Percentiles rank a stretch among this genome's conserved stretches.
Conservation (phyloP, 2,113 vertebrate genomes). For the Trogon melanurus region DNA sequence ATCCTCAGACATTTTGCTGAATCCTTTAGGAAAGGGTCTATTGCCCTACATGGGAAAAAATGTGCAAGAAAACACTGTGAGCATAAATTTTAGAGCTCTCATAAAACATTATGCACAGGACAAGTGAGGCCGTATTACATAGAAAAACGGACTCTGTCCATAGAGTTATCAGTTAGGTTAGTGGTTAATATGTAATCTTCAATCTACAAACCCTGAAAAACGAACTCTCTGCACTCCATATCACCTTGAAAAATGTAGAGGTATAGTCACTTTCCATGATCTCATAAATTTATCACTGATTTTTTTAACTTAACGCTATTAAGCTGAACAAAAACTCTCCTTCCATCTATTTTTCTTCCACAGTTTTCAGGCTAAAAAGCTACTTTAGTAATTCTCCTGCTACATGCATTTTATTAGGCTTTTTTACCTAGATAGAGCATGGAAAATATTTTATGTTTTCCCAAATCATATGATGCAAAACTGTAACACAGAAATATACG, state of each 20-base stretch:
- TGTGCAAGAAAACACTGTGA: slow-evolving; percentile 4
- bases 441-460: background rate
- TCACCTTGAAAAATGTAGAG: slow-evolving; percentile 41
- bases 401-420: background rate
- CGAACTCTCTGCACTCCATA: slow-evolving; percentile 30
- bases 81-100: slow-evolving; percentile 48
- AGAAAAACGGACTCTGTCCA: slow-evolving; percentile 61
- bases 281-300: background rate
- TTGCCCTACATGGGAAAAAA: slow-evolving; percentile 32
- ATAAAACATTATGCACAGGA: slow-evolving; percentile 52
- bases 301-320: background rate
- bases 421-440: background rate
- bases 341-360: background rate
- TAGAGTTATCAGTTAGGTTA: slow-evolving; percentile 65
- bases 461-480: background rate
- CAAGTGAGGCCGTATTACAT: slow-evolving; percentile 15
- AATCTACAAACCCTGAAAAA: slow-evolving; percentile 48
- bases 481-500: background rate
- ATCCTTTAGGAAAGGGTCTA: background rate
- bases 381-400: background rate
- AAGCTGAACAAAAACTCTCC: background rate
- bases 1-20: background rate
- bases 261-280: slow-evolving; percentile 58
- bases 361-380: background rate
- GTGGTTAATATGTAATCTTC: slow-evolving; percentile 69